Evolutionary conservation across 2,888 invertebrate species (phyloP).

Genomic region (Hypolimnas misippus): DNA sequence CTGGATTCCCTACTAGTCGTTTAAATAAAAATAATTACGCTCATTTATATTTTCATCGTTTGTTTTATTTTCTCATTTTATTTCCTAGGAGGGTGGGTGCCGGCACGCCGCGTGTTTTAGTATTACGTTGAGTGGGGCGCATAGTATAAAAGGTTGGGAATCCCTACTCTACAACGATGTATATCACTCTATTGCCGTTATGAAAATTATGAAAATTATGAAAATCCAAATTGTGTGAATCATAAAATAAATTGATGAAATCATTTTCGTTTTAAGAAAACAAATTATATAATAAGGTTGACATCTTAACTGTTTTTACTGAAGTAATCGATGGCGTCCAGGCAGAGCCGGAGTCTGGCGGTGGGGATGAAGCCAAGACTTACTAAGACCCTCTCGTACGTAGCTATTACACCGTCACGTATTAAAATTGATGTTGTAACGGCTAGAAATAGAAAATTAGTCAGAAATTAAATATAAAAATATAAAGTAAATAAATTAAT

Average conservation of each 20-base stretch:
- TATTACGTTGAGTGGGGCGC: too few species aligned
- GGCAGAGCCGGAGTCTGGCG: constrained; percentile 85
- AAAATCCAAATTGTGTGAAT: neutral
- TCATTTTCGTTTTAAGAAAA: neutral
- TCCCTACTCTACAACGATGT: too few species aligned
- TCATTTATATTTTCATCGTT: too few species aligned
- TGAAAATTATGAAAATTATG: neutral
- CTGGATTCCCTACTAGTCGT: too few species aligned
- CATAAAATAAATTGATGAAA: neutral
- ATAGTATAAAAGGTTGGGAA: too few species aligned
- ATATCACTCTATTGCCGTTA: too few species aligned
- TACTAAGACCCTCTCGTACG: constrained; percentile 85
- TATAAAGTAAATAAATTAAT: neutral
- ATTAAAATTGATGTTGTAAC: constrained; percentile 79
- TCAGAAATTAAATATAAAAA: neutral
- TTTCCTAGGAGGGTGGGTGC: too few species aligned
- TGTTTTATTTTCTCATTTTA: too few species aligned
- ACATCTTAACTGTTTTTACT: constrained; percentile 86
- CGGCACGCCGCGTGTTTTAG: too few species aligned
- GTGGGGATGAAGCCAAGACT: constrained; percentile 85
- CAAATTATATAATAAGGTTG: constrained; percentile 26
- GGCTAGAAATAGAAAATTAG: constrained; percentile 56
- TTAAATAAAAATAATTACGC: too few species aligned
- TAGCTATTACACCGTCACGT: constrained; percentile 84
- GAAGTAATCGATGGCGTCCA: constrained; percentile 87